phyloP scores from a whole-genome alignment of 1,140 invertebrate genomes.

The Euura lappo region DNA sequence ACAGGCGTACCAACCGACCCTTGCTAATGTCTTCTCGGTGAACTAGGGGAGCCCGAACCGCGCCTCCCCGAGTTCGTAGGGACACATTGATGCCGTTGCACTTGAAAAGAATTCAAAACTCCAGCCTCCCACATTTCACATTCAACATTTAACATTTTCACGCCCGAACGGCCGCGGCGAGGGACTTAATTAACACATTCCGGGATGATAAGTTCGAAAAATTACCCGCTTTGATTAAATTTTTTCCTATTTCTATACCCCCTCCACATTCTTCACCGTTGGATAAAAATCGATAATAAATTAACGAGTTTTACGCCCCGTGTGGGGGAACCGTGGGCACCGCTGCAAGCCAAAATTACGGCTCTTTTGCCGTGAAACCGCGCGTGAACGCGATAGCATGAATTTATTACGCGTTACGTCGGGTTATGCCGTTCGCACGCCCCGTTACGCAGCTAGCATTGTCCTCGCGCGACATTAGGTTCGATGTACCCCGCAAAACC shows the following conservation, averaged over 20 bases:
- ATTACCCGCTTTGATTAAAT: not conserved
- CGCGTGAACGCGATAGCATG: conserved; percentile 48
- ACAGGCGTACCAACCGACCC: conserved; percentile 27
- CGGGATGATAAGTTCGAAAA: not conserved
- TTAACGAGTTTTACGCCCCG: conserved; percentile 31
- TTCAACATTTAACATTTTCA: too few species aligned
- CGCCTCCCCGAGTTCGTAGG: not conserved
- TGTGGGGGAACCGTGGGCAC: conserved; percentile 19
- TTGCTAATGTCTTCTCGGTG: not conserved
- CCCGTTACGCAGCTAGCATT: not conserved
- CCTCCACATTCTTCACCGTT: too few species aligned
- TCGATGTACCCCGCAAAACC: not conserved
- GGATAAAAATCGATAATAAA: conserved; percentile 42
- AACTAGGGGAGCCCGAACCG: not conserved
- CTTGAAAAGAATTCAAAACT: conserved; percentile 9
- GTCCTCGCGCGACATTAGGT: not conserved
- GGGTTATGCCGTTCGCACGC: not conserved
- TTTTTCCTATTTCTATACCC: too few species aligned
- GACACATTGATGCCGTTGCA: not conserved
- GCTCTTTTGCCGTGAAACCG: conserved; percentile 49
- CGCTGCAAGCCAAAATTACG: conserved; percentile 25
- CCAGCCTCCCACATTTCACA: not conserved
- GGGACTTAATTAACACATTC: not conserved
- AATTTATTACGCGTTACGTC: conserved; percentile 25
- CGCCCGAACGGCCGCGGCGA: not conserved